These are phyloP conservation scores for Arctocebus calabarensis DNA, from an alignment of 2,797 vertebrate genomes.

Conservation along the genomic window DNA sequence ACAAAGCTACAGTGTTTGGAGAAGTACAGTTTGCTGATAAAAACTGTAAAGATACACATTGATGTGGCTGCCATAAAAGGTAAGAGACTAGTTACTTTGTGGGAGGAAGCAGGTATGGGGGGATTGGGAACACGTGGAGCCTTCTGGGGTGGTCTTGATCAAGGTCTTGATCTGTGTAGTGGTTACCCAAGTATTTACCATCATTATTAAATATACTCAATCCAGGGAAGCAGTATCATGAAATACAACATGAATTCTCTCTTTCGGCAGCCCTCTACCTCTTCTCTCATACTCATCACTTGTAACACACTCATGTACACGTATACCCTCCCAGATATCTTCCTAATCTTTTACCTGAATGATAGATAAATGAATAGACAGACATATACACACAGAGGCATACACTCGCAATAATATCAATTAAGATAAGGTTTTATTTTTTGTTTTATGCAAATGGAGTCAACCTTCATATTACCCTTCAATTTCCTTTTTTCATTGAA, in stretches of 20 bases:
- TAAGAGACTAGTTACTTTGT: background rate
- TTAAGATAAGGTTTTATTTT: background rate
- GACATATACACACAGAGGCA: background rate
- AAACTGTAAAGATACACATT: background rate
- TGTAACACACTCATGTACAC: background rate
- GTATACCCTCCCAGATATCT: background rate
- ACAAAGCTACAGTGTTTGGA: background rate
- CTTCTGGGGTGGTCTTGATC: background rate
- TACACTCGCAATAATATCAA: background rate
- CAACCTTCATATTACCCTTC: background rate
- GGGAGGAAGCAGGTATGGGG: rapidly evolving
- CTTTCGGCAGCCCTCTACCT: background rate
- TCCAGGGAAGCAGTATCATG: background rate
- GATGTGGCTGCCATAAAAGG: background rate
- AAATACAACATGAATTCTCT: background rate
- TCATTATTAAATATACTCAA: background rate
- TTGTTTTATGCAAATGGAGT: slow-evolving; percentile 23
- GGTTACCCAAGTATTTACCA: background rate
- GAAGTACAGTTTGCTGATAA: background rate
- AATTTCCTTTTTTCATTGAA: background rate
- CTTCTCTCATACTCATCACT: background rate
- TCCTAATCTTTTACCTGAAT: background rate
- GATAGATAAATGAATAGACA: background rate
- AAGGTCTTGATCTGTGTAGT: background rate
- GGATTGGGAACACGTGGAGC: background rate